Evolutionary conservation across 2,888 invertebrate species (phyloP), one percentile per base, ranked within the genome.

Genomic region (Geotrupes spiniger): DNA sequence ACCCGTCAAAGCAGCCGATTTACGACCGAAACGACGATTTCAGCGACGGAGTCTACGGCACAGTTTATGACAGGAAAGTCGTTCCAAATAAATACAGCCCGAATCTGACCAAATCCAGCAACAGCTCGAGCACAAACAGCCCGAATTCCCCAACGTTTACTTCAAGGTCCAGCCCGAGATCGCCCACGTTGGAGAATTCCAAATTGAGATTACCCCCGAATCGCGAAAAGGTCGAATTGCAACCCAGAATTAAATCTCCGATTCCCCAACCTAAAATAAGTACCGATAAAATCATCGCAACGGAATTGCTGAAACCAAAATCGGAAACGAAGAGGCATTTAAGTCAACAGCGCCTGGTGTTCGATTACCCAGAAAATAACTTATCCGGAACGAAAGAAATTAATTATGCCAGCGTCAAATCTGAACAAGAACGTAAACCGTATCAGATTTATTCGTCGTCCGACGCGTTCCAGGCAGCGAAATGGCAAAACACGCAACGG

Each of bases 221-320:
- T 52, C 59, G 73, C 46, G 70, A 73, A 45, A 67, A 67, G 37
- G 57, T 65, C 8, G 67, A 68, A 33, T 55, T 70, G 27, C 66
- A 69, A 43, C 72, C 72, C 4, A 59, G 73, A 42, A 59, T 73
- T 14, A 67, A 61, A 51, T 73, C 73, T n/a, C 73, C 73, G 0
- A 65, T 73, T 46, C 71, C 73, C 2, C 62, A 64, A 42, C 62
- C 64, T 37, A 61, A 63, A 53, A 58, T 72, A 4, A 70, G 70
- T 49, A 66, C 72, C 1, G 71, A 73, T 47, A 71, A 70, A 57
- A 63, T 72, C 11, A 71, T 72, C 41, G 71, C 72, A 2, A 72
- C 72, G 0, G 72, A 73, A 56, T 58, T 73, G 8, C 46, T 73
- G 37, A 66, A 68, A 48, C 59, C 55, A 38, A 48, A 48, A 21